phyloP scores from a whole-genome alignment of 2,888 invertebrate genomes.

The Parascotia fuliginaria region DNA sequence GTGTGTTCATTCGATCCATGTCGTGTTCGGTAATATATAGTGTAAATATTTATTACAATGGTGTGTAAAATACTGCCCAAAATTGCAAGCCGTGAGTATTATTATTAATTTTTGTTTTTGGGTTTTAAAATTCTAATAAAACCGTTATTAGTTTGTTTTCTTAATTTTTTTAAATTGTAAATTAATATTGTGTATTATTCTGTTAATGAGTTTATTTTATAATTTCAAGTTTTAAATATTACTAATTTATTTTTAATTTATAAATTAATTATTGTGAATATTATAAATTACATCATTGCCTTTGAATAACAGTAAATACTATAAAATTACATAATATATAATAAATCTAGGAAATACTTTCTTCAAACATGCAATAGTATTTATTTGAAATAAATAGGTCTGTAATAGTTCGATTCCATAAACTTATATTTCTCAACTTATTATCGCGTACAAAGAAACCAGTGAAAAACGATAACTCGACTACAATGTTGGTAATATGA shows the following conservation, averaged over 20 bases:
- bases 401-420: conserved; percentile 15
- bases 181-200: no score
- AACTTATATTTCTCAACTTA: conserved; percentile 6
- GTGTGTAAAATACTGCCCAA: conserved; percentile 73
- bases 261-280: no score
- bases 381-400: conserved; percentile 33
- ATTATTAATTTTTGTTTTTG: conserved; percentile 12
- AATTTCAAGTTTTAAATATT: not conserved
- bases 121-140: no score
- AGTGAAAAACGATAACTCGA: conserved; percentile 25
- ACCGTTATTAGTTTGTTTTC: no score
- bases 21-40: conserved; percentile 16
- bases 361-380: not conserved
- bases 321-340: no score
- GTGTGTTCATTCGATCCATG: conserved; percentile 8
- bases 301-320: no score
- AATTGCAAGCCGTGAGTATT: conserved; percentile 62
- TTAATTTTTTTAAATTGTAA: no score
- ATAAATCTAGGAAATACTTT: not conserved
- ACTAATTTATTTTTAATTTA: no score
- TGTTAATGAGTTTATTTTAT: conserved; percentile 2
- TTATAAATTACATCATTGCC: no score
- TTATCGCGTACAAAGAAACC: conserved; percentile 7
- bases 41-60: conserved; percentile 51
- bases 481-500: conserved; percentile 15